Base-by-base conservation (phyloP, 2,797 vertebrate genomes). In the Urosaurus nigricauda region DNA sequence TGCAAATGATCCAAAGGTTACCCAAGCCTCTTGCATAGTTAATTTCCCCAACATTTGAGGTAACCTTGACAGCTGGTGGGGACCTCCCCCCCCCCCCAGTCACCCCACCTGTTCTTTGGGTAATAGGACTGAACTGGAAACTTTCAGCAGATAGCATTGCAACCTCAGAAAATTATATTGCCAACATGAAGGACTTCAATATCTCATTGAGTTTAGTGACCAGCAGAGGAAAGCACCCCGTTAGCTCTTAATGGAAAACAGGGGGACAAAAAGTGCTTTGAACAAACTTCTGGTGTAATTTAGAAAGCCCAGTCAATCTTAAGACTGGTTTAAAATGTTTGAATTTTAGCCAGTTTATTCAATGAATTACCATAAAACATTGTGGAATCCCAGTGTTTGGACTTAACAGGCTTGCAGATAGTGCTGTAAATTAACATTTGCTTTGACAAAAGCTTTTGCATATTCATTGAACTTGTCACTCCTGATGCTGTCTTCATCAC, bases 391-490 rank as follows among this genome's bases (percentile, higher is more conserved):
- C 56, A 86, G 21, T n/a, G 56, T 93, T 93, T 93, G 51, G 86
- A 91, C 89, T 93, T 91, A 93, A 94, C 89, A 0, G 35, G 35
- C 7, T 74, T 81, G 43, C 84, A 65, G 75, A n/a, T 70, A 85
- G 65, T 58, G 6, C 51, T 8, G 86, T 88, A 92, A 94, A 92
- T 94, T 91, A 92, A 2, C 87, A 92, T 79, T 93, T 90, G 74
- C 79, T 91, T 93, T 79, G 82, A 93, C 80, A 93, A 89, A 88
- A 91, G 78, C 84, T 89, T 94, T 84, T 94, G 91, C 93, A 89
- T 14, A 1, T 91, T 94, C 92, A 91, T 92, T 93, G 91, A 91
- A 79, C 6, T 91, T 92, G 93, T 89, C 84, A 90, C 81, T 90
- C 82, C 21, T 37, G 40, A 13, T 60, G 71, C 53, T 74, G 16